phyloP scores from a whole-genome alignment of 1,140 invertebrate genomes.

The Macrostomum lignano region DNA sequence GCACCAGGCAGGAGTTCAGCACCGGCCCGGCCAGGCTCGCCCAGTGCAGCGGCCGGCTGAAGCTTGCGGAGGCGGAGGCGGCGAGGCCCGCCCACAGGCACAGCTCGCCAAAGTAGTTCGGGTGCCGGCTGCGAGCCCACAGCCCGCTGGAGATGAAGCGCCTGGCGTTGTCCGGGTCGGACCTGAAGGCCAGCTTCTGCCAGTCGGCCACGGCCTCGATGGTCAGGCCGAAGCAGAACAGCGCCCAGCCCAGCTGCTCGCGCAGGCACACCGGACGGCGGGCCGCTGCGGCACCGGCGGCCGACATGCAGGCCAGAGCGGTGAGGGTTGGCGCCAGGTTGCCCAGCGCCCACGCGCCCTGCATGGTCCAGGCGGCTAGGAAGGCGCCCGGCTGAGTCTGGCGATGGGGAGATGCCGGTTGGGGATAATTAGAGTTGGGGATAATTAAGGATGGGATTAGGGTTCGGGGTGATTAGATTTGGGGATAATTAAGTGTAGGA shows the following conservation, averaged over 20 bases:
- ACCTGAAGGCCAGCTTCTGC: slow-evolving; percentile 16
- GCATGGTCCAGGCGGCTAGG: background rate
- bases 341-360: slow-evolving; percentile 21
- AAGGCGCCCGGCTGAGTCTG: too few relatives aligned
- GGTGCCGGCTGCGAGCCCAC: slow-evolving; percentile 61
- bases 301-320: slow-evolving; percentile 14
- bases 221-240: slow-evolving; percentile 14
- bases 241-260: slow-evolving; percentile 14
- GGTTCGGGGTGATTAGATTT: too few relatives aligned
- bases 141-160: too few relatives aligned
- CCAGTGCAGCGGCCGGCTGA: background rate
- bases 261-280: slow-evolving; percentile 8
- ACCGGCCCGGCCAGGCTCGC: background rate
- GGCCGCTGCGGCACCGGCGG: too few relatives aligned
- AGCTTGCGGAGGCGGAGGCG: background rate
- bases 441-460: too few relatives aligned
- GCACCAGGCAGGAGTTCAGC: background rate
- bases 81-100: slow-evolving; percentile 61
- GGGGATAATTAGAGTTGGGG: too few relatives aligned
- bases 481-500: too few relatives aligned
- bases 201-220: slow-evolving; percentile 14
- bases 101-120: slow-evolving; percentile 81
- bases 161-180: slow-evolving; percentile 13
- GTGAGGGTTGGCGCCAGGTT: slow-evolving; percentile 26
- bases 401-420: too few relatives aligned